Conservation (phyloP, 2,888 invertebrate genomes). For the Thecophora atra region DNA sequence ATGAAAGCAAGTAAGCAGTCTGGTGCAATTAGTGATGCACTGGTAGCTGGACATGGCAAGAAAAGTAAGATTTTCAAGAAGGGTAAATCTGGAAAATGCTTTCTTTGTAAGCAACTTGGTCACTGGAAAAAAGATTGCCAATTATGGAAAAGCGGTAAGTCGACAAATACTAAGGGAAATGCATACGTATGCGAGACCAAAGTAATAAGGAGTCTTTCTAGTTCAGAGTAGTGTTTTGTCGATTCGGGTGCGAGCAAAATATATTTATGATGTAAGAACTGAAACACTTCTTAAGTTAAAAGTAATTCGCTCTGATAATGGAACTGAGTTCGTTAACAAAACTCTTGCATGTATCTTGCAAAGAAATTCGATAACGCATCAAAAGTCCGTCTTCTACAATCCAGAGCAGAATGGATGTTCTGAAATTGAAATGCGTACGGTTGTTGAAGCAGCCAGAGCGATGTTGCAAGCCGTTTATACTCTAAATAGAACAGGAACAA, state of each 20-base stretch:
- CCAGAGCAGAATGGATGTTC: conserved; percentile 57
- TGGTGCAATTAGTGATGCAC: conserved; percentile 4
- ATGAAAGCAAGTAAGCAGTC: neutral
- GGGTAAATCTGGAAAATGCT: conserved; percentile 20
- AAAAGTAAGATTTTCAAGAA: neutral
- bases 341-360: too few relatives aligned
- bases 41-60: neutral
- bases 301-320: too few relatives aligned
- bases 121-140: conserved; percentile 28
- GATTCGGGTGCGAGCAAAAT: conserved; percentile 34
- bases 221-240: conserved; percentile 29
- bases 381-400: too few relatives aligned
- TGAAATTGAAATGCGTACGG: conserved; percentile 33
- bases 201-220: conserved; percentile 27
- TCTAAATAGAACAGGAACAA: conserved; percentile 33
- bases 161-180: conserved; percentile 24
- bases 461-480: conserved; percentile 32
- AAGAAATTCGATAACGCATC: too few relatives aligned
- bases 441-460: conserved; percentile 29
- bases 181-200: conserved; percentile 32
- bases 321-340: too few relatives aligned
- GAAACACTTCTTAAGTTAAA: too few relatives aligned
- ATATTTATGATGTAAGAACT: too few relatives aligned
- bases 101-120: conserved; percentile 19
- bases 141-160: neutral